A percentile compares a stretch with the other conserved stretches of the same genome.
phyloP scores from a whole-genome alignment of 1,140 invertebrate species.

The Aphelenchoides avenae region DNA sequence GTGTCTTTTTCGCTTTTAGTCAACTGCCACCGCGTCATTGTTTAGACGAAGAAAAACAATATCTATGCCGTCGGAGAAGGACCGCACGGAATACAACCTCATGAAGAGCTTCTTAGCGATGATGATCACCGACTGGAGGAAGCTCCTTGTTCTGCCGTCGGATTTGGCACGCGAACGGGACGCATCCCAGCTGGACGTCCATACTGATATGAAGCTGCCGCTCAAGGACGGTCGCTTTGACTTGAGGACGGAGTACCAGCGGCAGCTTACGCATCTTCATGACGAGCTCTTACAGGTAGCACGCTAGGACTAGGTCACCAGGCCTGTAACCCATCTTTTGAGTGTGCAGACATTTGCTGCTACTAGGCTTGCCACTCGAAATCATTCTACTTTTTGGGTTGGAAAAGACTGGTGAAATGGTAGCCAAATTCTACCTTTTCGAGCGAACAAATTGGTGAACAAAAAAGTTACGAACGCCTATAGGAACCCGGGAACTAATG shows the following conservation, averaged over 20 bases:
- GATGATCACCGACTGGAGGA: conserved; percentile 23
- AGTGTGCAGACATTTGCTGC: not conserved
- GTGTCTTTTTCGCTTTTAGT: conserved; percentile 1
- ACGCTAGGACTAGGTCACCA: no score
- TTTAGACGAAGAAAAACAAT: conserved; percentile 29
- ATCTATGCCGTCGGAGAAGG: conserved; percentile 8
- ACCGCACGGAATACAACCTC: not conserved
- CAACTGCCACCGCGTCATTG: not conserved
- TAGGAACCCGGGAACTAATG: no score
- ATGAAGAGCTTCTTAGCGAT: conserved; percentile 21
- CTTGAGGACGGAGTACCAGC: conserved; percentile 17
- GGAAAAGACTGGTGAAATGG: not conserved
- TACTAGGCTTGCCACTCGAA: not conserved
- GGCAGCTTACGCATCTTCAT: conserved; percentile 10
- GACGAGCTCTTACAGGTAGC: conserved; percentile 11
- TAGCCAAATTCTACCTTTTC: not conserved
- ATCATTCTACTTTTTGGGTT: not conserved
- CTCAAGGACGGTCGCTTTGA: conserved; percentile 27
- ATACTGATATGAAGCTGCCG: conserved; percentile 10
- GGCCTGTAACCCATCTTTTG: no score
- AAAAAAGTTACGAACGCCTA: no score
- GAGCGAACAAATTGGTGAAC: no score
- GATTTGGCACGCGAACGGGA: conserved; percentile 1
- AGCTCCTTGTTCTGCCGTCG: conserved; percentile 19
- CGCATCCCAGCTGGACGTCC: conserved; percentile 9